phyloP scores from a whole-genome alignment of 2,797 vertebrate genomes.

The Artibeus lituratus region DNA sequence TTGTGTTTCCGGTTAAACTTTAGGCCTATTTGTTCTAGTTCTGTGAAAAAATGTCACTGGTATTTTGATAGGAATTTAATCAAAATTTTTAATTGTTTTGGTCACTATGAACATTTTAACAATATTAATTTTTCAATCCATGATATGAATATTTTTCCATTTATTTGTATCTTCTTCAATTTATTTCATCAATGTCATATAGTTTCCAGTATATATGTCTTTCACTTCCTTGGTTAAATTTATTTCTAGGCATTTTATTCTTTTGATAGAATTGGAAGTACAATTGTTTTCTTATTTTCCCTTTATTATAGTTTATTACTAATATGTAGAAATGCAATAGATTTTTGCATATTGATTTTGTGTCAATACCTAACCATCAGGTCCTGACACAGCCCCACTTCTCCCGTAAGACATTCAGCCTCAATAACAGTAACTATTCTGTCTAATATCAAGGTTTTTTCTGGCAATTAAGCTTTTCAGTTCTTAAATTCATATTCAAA shows the following conservation, averaged over 20 bases:
- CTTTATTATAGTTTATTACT: neutral
- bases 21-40: neutral
- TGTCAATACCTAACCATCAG: neutral
- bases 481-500: neutral
- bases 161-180: neutral
- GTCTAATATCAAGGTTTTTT: neutral
- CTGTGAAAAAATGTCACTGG: neutral
- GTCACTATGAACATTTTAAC: neutral
- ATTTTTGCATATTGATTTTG: neutral
- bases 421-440: neutral
- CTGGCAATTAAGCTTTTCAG: neutral
- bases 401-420: neutral
- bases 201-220: neutral
- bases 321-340: neutral
- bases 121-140: neutral
- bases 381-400: neutral
- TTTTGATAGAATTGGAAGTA: neutral
- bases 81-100: neutral
- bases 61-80: neutral
- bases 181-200: neutral
- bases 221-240: neutral
- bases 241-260: neutral
- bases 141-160: neutral
- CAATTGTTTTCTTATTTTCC: neutral
- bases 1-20: neutral